Base-by-base conservation (phyloP, 2,797 vertebrate genomes). In the Zalophus californianus region DNA sequence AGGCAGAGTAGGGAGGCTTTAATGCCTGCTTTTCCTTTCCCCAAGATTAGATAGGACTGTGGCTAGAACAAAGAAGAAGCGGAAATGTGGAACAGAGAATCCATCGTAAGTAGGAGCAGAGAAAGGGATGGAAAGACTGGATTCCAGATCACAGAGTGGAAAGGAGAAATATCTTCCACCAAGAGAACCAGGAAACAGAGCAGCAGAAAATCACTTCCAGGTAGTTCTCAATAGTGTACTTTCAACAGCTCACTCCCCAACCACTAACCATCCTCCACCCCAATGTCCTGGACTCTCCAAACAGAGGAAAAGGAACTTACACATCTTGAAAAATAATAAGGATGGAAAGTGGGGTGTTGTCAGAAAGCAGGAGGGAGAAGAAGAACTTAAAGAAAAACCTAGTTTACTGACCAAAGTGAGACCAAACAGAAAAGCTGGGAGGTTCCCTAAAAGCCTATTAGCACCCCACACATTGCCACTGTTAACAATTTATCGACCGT, bases 101-200 rank as follows among this genome's bases (percentile, higher is more conserved):
- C 9, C 15, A 27, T 54, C 35, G 21, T 64, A 15, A 62, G 0
- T 14, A 5, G 21, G 44, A n/a, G 11, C 35, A 96, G 35, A 97
- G 35, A 94, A 91, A 84, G 70, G 38, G 13, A 35, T 52, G 41
- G 48, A 88, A 95, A 96, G 62, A 60, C 20, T 38, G 64, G 35
- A 88, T 68, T 62, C 58, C 27, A 68, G 35, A 48, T n/a, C 68
- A 78, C 38, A 70, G 52, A 41, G 60, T 25, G 18, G 58, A 58
- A 93, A 64, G 56, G 32, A 88, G 41, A 89, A 89, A 50, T 41
- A 29, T 12, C 87, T 94, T 56, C 64, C 41, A 70, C 52, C 12
- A 62, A 60, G 73, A 78, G 48, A 75, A 91, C 62, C 58, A 83
- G 84, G 54, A 93, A 91, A 93, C 73, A 88, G 58, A 95, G 78